Evolutionary conservation across 2,113 vertebrate species (phyloP).

Genomic region (Thunnus maccoyii): DNA sequence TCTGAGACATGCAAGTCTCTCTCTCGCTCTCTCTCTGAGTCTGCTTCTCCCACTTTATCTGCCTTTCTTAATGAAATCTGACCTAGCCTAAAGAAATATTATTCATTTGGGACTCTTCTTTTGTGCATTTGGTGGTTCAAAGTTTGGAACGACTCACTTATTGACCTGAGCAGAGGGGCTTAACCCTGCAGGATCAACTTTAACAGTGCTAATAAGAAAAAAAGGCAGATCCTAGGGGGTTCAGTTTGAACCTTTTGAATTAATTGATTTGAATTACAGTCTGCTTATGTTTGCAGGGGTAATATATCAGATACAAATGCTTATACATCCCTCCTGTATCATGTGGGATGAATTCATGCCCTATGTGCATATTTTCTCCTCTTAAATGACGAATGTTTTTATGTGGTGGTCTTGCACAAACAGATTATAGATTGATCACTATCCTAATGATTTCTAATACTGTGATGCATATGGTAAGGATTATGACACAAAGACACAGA

Average conservation of each 20-base stretch:
- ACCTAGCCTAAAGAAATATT: constrained; percentile 25
- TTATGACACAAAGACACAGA: constrained; percentile 53
- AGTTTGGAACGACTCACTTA: constrained; percentile 14
- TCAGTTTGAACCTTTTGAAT: constrained; percentile 24
- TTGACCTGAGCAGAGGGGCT: constrained; percentile 16
- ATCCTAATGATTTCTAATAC: constrained; percentile 56
- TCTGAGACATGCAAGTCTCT: constrained; percentile 39
- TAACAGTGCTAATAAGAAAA: constrained; percentile 25
- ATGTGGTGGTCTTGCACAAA: constrained; percentile 59
- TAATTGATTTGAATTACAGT: constrained; percentile 71
- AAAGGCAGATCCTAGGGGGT: constrained; percentile 7
- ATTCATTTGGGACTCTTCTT: constrained; percentile 24
- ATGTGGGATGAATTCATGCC: constrained; percentile 46
- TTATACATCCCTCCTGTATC: constrained; percentile 47
- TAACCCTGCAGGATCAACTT: constrained; percentile 18
- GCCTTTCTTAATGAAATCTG: constrained; percentile 48
- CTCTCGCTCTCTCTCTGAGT: constrained; percentile 16
- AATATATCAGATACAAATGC: constrained; percentile 51
- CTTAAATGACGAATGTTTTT: constrained; percentile 67
- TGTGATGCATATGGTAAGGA: constrained; percentile 65
- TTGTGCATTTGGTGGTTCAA: constrained; percentile 10
- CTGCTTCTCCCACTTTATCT: constrained; percentile 48
- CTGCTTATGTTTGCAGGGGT: constrained; percentile 54
- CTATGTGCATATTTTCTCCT: constrained; percentile 53
- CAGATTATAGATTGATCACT: constrained; percentile 69